These are phyloP conservation scores for Tachina lurida DNA, from an alignment of 2,888 invertebrate species.

Conservation along the genomic window DNA sequence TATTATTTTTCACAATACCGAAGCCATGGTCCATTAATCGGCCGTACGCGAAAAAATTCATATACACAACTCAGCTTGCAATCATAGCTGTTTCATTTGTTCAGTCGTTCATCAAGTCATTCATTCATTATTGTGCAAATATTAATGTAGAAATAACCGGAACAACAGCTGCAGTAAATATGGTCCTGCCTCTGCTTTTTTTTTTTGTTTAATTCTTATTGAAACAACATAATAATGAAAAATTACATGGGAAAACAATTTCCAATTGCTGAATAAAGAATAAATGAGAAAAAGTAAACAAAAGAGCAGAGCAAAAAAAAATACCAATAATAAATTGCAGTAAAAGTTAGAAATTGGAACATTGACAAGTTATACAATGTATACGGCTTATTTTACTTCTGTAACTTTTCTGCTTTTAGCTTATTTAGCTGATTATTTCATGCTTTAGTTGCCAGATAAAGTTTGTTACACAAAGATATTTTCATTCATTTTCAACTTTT, in stretches of 20 bases:
- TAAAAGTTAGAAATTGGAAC: constrained; percentile 52
- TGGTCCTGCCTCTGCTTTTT: constrained; percentile 1
- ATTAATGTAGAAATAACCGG: constrained; percentile 50
- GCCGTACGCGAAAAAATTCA: not conserved
- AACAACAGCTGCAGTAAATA: constrained; percentile 57
- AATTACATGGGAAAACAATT: constrained; percentile 20
- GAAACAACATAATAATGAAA: constrained; percentile 38
- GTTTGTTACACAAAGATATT: too few species aligned
- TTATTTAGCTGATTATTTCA: constrained; percentile 31
- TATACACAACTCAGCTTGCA: not conserved
- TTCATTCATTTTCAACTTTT: too few species aligned
- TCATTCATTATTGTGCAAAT: constrained; percentile 52
- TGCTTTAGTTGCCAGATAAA: too few species aligned
- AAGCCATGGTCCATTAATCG: too few species aligned
- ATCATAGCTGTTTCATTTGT: constrained; percentile 5
- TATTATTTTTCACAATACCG: too few species aligned
- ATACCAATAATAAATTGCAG: not conserved
- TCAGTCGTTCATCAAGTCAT: constrained; percentile 55
- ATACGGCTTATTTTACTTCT: constrained; percentile 13
- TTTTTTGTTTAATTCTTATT: constrained; percentile 9
- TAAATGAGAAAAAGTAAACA: constrained; percentile 8
- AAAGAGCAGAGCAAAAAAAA: not conserved
- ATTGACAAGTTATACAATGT: constrained; percentile 52
- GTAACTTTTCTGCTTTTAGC: not conserved
- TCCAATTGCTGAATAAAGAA: constrained; percentile 22